These are phyloP conservation scores for Carettochelys insculpta DNA, from an alignment of 2,113 vertebrate species.

Conservation along the genomic window DNA sequence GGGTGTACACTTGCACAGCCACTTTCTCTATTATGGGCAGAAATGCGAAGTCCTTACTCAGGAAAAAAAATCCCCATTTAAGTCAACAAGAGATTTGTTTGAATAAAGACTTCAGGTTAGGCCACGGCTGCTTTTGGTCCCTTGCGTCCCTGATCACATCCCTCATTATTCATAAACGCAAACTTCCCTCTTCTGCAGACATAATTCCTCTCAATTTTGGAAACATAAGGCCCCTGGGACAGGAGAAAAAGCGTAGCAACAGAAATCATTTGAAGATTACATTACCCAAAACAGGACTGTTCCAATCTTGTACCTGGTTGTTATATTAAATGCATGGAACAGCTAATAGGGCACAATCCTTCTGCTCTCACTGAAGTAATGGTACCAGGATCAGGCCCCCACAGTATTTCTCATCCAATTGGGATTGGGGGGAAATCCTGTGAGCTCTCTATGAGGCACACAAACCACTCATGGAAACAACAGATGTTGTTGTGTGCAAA, in stretches of 20 bases:
- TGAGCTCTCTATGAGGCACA: background rate
- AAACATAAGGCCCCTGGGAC: background rate
- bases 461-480: background rate
- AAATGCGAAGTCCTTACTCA: background rate
- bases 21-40: background rate
- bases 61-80: background rate
- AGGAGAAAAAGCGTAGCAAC: background rate
- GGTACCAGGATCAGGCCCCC: background rate
- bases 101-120: background rate
- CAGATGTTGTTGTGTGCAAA: background rate
- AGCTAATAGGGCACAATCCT: background rate
- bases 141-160: background rate
- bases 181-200: background rate
- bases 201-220: background rate
- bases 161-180: background rate
- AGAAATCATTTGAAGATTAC: background rate
- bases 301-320: background rate
- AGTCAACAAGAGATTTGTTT: background rate
- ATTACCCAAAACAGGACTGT: background rate
- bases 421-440: background rate
- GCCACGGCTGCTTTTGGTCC: background rate
- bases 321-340: background rate
- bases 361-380: background rate
- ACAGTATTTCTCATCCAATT: background rate
- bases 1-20: rapidly evolving